Evolutionary conservation across 2,888 invertebrate species (phyloP), one percentile per base, ranked within the genome.

Genomic region (Agrypnus murinus): DNA sequence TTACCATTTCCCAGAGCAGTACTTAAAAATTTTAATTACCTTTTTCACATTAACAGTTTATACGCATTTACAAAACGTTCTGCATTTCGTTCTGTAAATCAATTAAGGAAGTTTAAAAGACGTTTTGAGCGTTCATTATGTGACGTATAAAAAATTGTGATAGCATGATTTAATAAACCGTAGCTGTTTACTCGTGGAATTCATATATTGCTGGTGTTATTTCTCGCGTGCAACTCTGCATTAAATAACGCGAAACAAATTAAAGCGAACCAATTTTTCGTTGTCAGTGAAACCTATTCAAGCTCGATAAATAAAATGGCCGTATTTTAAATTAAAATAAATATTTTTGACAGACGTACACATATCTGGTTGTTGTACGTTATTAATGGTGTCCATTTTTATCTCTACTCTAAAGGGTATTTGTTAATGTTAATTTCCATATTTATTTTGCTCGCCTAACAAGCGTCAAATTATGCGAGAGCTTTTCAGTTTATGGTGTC

Each of bases 321-420:
- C 74, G 74, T 74, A 75, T 71, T 75, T 77, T 74, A 75, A 71
- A 76, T 75, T 74, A 71, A 77, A 77, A 76, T 77, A 77, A 77
- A 76, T 75, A 77, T 75, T 77, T 76, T 75, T 67, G 74, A 75
- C 76, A 73, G 72, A 69, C 73, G 72, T 75, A 74, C 73, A 67
- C 70, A 74, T 74, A 65, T 67, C 66, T 64, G 58, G 62, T 67
- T 71, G 67, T 71, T 65, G 60, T 40, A 31, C 43, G 6, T 59
- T 73, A 71, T 72, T 72, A 69, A 72, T 66, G 63, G 65, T 46
- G 32, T 32, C 40, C 66, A 67, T 67, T 67, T 67, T 67, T 45
- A 48, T 58, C 59, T 46, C 45, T 64, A 15, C 15, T 58, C 31
- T 14, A 57, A 36, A 36, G 45, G 57, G 40, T 55, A 65, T 65